Conservation (phyloP, 1,140 invertebrate genomes). For the Theocolax elegans region DNA sequence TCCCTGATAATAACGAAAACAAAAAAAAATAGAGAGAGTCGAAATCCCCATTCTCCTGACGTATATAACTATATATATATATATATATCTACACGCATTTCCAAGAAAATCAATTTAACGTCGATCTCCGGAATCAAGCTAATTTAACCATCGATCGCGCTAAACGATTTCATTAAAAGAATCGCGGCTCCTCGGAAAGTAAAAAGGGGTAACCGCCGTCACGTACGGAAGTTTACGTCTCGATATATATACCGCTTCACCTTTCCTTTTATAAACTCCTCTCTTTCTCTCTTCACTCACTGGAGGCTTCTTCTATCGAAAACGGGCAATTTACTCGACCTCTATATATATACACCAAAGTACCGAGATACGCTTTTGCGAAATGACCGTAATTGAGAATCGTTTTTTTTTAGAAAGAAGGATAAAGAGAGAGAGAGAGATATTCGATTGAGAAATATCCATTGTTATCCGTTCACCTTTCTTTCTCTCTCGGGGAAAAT, state of each 20-base stretch:
- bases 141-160: conserved; percentile 14
- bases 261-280: conserved; percentile 7
- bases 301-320: background rate
- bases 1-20: too few relatives aligned
- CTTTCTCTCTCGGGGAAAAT: conserved; percentile 13
- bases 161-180: conserved; percentile 42
- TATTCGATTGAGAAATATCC: conserved; percentile 45
- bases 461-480: too few relatives aligned
- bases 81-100: too few relatives aligned
- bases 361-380: conserved; percentile 49
- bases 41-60: too few relatives aligned
- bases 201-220: conserved; percentile 30
- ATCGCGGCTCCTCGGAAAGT: conserved; percentile 3
- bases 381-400: conserved; percentile 55
- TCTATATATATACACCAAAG: conserved; percentile 41
- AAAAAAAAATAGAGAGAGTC: too few relatives aligned
- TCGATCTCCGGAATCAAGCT: background rate
- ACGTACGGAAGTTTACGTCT: conserved; percentile 42
- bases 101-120: conserved; percentile 37
- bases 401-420: conserved; percentile 31
- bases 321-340: conserved; percentile 22
- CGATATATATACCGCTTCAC: background rate
- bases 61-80: too few relatives aligned
- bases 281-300: background rate
- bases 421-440: conserved; percentile 43